Evolutionary conservation across 1,140 invertebrate genomes (phyloP), one percentile per base, ranked within the genome.

Genomic region (Pseudoatta argentina): DNA sequence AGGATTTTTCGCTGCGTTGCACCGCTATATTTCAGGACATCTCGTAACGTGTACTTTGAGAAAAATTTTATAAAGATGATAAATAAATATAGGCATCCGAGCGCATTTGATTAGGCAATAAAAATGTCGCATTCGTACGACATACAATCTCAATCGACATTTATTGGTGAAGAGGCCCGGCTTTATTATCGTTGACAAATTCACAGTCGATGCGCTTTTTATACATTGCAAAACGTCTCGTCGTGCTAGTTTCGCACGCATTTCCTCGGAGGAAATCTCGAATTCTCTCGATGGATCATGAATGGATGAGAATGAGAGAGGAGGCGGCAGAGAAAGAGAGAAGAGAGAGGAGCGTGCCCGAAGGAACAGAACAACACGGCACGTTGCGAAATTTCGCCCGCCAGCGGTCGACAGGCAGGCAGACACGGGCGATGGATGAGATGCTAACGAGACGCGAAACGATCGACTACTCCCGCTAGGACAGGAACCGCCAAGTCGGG

Each of bases 381-480:
- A 30, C 30, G 30, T 30, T 30, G 30, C 30, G 30, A 30, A 30
- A 30, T 30, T 30, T 30, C 30, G 30, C 30, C 30, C 30, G 53
- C 34, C 61, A 76, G 81, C 72, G 44, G 72, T 59, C 71, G 79
- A 85, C 85, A 90, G 79, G 21, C 77, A 87, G 83, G 39, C 75
- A 91, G 88, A 87, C 90, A 87, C 75, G 73, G 72, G 81, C 87
- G 90, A 91, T 90, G 89, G 91, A 92, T 92, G 91, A 92, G 91
- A 92, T 92, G 91, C 89, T 92, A 91, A 91, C 91, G 91, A 92
- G 91, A 92, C 91, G 87, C 87, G 89, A 89, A 91, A 92, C 91
- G 91, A 92, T 91, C 91, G 91, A 92, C 88, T 89, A 90, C 88
- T 90, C 86, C 79, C 78, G 59, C 81, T 67, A 69, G 75, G 75